Evolutionary conservation across 2,797 vertebrate genomes (phyloP).

Genomic region (Squalus acanthias): DNA sequence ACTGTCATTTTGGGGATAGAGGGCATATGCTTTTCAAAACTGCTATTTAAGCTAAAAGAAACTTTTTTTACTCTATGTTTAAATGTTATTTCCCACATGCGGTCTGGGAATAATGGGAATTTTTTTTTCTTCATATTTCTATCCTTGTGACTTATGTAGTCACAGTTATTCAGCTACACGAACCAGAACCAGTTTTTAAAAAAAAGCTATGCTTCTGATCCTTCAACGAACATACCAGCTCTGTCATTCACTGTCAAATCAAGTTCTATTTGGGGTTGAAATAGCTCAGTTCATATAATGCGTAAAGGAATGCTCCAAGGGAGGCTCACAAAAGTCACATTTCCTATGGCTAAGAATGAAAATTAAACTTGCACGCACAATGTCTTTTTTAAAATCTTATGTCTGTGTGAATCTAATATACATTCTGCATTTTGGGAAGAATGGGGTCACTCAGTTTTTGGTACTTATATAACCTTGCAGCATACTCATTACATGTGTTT

Average conservation of each 20-base stretch:
- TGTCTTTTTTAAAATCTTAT: not conserved
- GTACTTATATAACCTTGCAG: not conserved
- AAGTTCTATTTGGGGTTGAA: not conserved
- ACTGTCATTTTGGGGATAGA: not conserved
- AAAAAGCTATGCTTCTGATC: not conserved
- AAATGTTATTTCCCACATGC: not conserved
- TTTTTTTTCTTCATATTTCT: not conserved
- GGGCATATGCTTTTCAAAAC: not conserved
- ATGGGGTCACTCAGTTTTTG: not conserved
- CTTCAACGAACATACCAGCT: not conserved
- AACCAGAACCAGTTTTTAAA: not conserved
- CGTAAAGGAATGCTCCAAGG: not conserved
- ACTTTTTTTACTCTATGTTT: not conserved
- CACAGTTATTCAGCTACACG: not conserved
- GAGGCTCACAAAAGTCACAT: not conserved
- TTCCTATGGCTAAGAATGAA: not conserved
- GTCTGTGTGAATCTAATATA: not conserved
- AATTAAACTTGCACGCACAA: not conserved
- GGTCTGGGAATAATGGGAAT: not conserved
- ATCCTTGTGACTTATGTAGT: not conserved
- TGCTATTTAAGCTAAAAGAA: not conserved
- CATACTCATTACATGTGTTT: not conserved
- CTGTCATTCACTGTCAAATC: not conserved
- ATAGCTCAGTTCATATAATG: not conserved
- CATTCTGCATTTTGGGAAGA: not conserved